These are phyloP conservation scores for Lepus townsendii DNA, from an alignment of 2,797 vertebrate genomes.

Conservation along the genomic window DNA sequence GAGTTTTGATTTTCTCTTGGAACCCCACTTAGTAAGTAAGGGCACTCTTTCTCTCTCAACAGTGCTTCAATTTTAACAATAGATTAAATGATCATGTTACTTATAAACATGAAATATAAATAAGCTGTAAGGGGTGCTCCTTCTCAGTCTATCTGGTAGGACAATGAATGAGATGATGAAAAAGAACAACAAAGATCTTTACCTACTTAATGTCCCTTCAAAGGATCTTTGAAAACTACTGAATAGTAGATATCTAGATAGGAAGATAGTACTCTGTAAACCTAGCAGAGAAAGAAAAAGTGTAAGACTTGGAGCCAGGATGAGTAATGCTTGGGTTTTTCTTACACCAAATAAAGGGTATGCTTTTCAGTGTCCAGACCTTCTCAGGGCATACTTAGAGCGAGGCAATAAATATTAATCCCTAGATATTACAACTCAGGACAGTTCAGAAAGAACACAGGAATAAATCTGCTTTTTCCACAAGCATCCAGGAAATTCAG, in stretches of 20 bases:
- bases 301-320: neutral
- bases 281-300: neutral
- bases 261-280: conserved; percentile 21
- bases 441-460: neutral
- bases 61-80: neutral
- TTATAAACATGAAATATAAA: conserved; percentile 64
- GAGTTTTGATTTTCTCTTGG: conserved; percentile 22
- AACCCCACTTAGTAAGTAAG: neutral
- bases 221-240: conserved; percentile 61
- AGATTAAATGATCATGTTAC: conserved; percentile 50
- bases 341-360: conserved; percentile 44
- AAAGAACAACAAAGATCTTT: conserved; percentile 60
- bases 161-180: conserved; percentile 31
- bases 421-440: neutral
- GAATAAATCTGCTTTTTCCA: neutral
- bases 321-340: conserved; percentile 53
- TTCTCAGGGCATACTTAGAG: neutral
- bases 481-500: conserved; percentile 1
- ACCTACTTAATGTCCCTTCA: conserved; percentile 49
- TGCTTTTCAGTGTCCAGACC: neutral
- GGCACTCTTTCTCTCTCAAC: conserved; percentile 15
- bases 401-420: conserved; percentile 43
- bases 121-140: neutral
- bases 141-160: neutral
- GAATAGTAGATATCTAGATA: conserved; percentile 40